Percentiles rank a stretch among this genome's conserved stretches.
phyloP scores from a whole-genome alignment of 2,113 vertebrate genomes.

The Rissa tridactyla region DNA sequence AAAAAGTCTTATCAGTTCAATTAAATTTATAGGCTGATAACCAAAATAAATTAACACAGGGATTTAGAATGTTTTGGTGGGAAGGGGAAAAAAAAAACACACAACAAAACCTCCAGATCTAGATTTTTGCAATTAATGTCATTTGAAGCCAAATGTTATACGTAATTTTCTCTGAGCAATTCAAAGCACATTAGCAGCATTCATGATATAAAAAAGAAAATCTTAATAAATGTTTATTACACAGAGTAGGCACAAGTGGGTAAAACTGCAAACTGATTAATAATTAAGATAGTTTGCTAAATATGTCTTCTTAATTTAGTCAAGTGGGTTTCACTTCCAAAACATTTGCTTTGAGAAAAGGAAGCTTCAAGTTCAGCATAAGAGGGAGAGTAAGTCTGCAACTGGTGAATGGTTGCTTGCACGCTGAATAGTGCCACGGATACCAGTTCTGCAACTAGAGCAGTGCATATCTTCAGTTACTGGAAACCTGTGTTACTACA shows the following conservation, averaged over 20 bases:
- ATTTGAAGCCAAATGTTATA: neutral
- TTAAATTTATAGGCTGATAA: neutral
- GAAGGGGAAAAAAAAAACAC: neutral
- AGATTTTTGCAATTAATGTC: neutral
- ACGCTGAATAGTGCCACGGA: neutral
- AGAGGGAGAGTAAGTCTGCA: neutral
- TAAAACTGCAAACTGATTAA: conserved; percentile 31
- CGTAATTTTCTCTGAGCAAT: neutral
- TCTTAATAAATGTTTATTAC: conserved; percentile 44
- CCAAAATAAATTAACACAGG: neutral
- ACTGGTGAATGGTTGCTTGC: neutral
- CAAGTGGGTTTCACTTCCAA: conserved; percentile 36
- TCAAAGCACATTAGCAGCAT: conserved; percentile 13
- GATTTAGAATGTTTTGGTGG: neutral
- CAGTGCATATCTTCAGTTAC: neutral
- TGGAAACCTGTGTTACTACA: neutral
- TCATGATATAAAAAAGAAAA: conserved; percentile 37
- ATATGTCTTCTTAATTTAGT: conserved; percentile 27
- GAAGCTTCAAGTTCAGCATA: neutral
- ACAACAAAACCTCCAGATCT: neutral
- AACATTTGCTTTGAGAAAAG: conserved; percentile 23
- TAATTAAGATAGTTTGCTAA: conserved; percentile 25
- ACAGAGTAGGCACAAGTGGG: conserved; percentile 35
- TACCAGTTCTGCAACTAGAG: neutral
- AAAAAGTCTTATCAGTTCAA: neutral